phyloP scores from a whole-genome alignment of 2,888 invertebrate genomes.

The Punctoribates punctum region DNA sequence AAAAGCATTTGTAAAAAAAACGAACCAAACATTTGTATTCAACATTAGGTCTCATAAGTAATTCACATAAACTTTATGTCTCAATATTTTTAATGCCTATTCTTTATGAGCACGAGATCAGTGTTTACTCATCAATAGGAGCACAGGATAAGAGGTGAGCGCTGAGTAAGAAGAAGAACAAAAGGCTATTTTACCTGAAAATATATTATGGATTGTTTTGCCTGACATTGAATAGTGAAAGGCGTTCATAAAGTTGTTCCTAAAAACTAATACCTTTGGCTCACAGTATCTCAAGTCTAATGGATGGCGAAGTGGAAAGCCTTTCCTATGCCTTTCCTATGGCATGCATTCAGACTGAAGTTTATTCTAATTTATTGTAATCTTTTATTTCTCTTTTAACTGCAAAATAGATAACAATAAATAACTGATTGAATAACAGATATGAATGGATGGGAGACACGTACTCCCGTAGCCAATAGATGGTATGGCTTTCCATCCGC shows the following conservation, averaged over 20 bases:
- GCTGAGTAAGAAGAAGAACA: not conserved
- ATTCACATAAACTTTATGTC: conserved; percentile 3
- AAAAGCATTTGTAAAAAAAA: not conserved
- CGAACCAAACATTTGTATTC: not conserved
- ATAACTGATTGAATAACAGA: conserved; percentile 12
- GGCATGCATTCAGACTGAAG: not conserved
- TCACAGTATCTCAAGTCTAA: too few relatives aligned
- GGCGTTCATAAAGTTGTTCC: conserved; percentile 1
- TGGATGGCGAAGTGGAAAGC: too few relatives aligned
- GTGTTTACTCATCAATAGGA: not conserved
- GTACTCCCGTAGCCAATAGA: not conserved
- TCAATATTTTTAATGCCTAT: conserved; percentile 13
- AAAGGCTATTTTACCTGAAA: not conserved
- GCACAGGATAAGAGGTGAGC: not conserved
- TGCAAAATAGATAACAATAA: conserved; percentile 29
- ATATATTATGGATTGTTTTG: conserved; percentile 24
- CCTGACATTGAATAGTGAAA: conserved; percentile 6
- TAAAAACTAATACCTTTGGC: not conserved
- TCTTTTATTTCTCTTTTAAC: conserved; percentile 26
- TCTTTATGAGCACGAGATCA: conserved; percentile 5
- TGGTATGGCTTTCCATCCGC: too few relatives aligned
- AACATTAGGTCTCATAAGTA: conserved; percentile 1
- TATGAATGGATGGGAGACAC: conserved; percentile 24
- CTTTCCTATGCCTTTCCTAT: not conserved
- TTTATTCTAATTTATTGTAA: conserved; percentile 25